These are phyloP conservation scores for Drosophila borborema DNA, from an alignment of 2,888 invertebrate genomes.

Conservation along the genomic window DNA sequence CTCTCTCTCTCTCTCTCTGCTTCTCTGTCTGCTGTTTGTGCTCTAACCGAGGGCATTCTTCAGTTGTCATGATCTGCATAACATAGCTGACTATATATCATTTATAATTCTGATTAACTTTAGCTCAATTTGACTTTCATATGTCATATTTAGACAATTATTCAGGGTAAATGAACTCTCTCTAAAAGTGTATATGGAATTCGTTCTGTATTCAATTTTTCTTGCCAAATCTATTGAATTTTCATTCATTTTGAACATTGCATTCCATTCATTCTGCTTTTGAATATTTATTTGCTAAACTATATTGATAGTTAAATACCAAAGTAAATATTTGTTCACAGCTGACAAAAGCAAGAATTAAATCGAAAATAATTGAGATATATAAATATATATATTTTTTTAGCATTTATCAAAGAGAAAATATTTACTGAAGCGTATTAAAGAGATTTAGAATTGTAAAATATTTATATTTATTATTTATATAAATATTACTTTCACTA, in stretches of 20 bases:
- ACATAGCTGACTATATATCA: neutral
- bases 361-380: neutral
- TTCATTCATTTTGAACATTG: slow-evolving; percentile 6
- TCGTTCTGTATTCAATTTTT: neutral
- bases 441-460: neutral
- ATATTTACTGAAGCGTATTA: neutral
- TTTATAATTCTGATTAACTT: neutral
- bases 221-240: slow-evolving; percentile 12
- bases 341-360: neutral
- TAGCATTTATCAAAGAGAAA: too few species aligned
- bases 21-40: neutral
- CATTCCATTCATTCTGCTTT: slow-evolving; percentile 7
- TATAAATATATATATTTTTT: neutral
- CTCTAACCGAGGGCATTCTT: neutral
- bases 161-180: neutral
- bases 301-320: neutral
- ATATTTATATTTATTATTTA: neutral
- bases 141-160: neutral
- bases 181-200: neutral
- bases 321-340: slow-evolving; percentile 1
- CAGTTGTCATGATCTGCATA: neutral
- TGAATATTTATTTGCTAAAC: slow-evolving; percentile 24
- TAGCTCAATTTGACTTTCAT: neutral
- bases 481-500: neutral
- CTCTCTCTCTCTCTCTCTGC: neutral